These are phyloP conservation scores for Anoplolepis gracilipes DNA, from an alignment of 1,140 invertebrate species.

Conservation along the genomic window DNA sequence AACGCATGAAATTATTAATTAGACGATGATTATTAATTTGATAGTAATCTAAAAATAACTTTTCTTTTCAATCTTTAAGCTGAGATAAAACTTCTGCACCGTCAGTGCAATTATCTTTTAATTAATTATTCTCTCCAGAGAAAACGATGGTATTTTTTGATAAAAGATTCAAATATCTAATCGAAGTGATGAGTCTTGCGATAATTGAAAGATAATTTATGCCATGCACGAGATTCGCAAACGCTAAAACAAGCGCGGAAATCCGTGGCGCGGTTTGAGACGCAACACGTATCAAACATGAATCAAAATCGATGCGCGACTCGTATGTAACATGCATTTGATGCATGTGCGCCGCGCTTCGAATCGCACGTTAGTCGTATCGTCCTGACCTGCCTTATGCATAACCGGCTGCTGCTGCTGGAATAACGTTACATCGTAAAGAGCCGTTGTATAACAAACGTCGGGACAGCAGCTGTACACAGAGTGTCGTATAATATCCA, in stretches of 20 bases:
- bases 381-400: slow-evolving; percentile 49
- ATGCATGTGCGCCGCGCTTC: slow-evolving; percentile 46
- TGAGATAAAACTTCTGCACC: background rate
- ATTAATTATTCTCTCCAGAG: background rate
- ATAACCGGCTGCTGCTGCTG: slow-evolving; percentile 27
- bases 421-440: slow-evolving; percentile 57
- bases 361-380: slow-evolving; percentile 52
- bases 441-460: slow-evolving; percentile 46
- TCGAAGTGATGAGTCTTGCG: background rate
- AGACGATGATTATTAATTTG: too few relatives aligned
- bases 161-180: background rate
- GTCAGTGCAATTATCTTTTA: background rate
- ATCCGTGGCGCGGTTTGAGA: slow-evolving; percentile 22
- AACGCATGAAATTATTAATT: background rate
- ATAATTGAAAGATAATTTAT: background rate
- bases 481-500: slow-evolving; percentile 12
- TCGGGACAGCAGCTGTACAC: slow-evolving; percentile 8
- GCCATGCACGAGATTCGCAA: background rate
- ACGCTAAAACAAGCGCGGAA: slow-evolving; percentile 5
- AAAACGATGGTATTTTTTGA: background rate
- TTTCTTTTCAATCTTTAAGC: background rate
- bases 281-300: slow-evolving; percentile 56
- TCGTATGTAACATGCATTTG: slow-evolving; percentile 51
- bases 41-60: background rate
- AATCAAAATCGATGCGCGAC: slow-evolving; percentile 59